These are phyloP conservation scores for Augiades crinisus DNA, from an alignment of 2,888 invertebrate genomes.

Conservation along the genomic window DNA sequence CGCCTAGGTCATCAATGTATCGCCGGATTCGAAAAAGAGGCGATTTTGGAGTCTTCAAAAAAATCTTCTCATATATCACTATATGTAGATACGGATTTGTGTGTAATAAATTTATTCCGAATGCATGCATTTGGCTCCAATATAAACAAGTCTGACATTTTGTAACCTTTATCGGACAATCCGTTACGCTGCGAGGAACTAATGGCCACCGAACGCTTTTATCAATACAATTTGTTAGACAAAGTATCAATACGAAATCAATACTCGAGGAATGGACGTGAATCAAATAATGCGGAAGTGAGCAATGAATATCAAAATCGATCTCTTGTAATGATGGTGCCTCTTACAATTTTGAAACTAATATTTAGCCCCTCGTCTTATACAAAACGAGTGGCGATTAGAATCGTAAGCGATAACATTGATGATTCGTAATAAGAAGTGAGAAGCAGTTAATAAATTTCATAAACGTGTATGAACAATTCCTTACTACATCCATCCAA, in stretches of 20 bases:
- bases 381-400: neutral
- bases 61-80: no score
- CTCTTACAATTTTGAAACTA: conserved; percentile 70
- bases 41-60: no score
- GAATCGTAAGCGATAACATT: neutral
- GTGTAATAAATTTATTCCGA: no score
- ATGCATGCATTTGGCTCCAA: neutral
- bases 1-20: no score
- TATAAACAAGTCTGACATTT: conserved; percentile 19
- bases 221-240: conserved; percentile 42
- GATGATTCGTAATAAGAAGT: no score
- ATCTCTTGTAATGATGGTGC: conserved; percentile 62
- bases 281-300: conserved; percentile 65
- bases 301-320: conserved; percentile 71
- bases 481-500: no score
- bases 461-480: no score
- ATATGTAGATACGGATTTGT: no score
- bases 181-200: conserved; percentile 18
- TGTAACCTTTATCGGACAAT: conserved; percentile 15
- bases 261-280: conserved; percentile 41
- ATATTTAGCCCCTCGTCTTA: conserved; percentile 43
- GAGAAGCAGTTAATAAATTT: neutral
- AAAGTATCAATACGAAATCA: conserved; percentile 43
- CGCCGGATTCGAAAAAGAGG: no score
- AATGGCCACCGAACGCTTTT: conserved; percentile 28